phyloP scores from a whole-genome alignment of 1,140 invertebrate species.

The Camponotus floridanus region DNA sequence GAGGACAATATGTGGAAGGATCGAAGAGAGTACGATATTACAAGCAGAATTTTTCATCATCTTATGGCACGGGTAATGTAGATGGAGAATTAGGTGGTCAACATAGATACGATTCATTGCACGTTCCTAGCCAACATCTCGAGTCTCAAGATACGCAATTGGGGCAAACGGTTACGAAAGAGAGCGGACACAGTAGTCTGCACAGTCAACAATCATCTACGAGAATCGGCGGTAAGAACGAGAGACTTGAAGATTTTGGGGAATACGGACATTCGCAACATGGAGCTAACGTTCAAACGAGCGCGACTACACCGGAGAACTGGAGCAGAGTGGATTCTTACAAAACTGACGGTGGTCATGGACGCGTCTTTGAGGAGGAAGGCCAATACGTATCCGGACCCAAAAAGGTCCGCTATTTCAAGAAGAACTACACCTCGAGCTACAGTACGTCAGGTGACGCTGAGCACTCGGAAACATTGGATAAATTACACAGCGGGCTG shows the following conservation, averaged over 20 bases:
- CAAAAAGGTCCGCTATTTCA: slow-evolving; percentile 74
- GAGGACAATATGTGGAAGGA: slow-evolving; percentile 72
- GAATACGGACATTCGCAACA: slow-evolving; percentile 56
- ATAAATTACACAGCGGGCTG: slow-evolving; percentile 45
- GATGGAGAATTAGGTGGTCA: slow-evolving; percentile 19
- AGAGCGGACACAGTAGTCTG: slow-evolving; percentile 47
- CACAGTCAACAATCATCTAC: slow-evolving; percentile 50
- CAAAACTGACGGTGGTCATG: slow-evolving; percentile 70
- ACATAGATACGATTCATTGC: slow-evolving; percentile 14
- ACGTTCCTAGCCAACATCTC: slow-evolving; percentile 10
- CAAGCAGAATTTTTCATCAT: slow-evolving; percentile 75
- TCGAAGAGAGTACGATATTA: slow-evolving; percentile 72
- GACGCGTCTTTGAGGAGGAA: slow-evolving; percentile 73
- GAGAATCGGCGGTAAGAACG: slow-evolving; percentile 43
- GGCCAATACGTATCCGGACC: slow-evolving; percentile 75
- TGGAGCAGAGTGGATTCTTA: slow-evolving; percentile 73
- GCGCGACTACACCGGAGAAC: slow-evolving; percentile 42
- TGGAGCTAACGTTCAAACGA: slow-evolving; percentile 9
- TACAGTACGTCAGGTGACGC: slow-evolving; percentile 63
- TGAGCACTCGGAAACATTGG: neutral
- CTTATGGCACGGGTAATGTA: slow-evolving; percentile 56
- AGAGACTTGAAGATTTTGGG: slow-evolving; percentile 70
- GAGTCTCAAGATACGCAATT: slow-evolving; percentile 45
- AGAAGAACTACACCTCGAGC: slow-evolving; percentile 78
- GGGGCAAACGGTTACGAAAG: slow-evolving; percentile 18